These are phyloP conservation scores for Eretmochelys imbricata DNA, from an alignment of 2,113 vertebrate species.

Conservation along the genomic window DNA sequence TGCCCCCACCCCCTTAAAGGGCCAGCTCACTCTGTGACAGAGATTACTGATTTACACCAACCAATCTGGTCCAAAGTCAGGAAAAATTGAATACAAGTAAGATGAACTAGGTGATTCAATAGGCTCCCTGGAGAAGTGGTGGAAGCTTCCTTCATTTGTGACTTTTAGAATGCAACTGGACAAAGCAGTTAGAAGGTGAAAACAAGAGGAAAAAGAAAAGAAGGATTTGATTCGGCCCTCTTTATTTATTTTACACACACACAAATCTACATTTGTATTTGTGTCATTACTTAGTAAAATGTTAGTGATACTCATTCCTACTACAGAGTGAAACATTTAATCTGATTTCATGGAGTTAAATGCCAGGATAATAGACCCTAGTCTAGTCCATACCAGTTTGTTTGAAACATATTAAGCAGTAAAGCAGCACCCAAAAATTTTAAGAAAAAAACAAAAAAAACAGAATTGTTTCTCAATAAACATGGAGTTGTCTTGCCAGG, in stretches of 20 bases:
- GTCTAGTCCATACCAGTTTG: background rate
- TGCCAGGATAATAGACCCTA: conserved; percentile 11
- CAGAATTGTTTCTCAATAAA: background rate
- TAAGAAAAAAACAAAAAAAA: background rate
- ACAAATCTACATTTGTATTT: background rate
- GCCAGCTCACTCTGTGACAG: background rate
- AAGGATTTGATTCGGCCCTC: background rate
- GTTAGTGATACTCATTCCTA: background rate
- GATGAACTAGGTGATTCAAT: background rate
- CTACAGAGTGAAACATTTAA: background rate
- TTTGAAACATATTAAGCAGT: conserved; percentile 19
- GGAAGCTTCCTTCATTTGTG: background rate
- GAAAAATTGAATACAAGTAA: background rate
- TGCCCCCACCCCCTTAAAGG: background rate
- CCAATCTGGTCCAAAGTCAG: background rate
- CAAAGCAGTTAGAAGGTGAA: background rate
- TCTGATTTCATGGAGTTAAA: conserved; percentile 40
- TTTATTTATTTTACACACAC: background rate
- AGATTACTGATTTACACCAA: rapidly evolving
- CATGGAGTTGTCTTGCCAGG: background rate
- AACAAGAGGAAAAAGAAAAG: conserved; percentile 19
- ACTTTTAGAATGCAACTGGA: background rate
- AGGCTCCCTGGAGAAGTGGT: background rate
- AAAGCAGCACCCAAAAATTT: conserved; percentile 5
- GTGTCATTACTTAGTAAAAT: background rate